A percentile compares a stretch with the other conserved stretches of the same genome.
Evolutionary conservation across 2,888 invertebrate species (phyloP).

Genomic region (Eubasilissa splendida): DNA sequence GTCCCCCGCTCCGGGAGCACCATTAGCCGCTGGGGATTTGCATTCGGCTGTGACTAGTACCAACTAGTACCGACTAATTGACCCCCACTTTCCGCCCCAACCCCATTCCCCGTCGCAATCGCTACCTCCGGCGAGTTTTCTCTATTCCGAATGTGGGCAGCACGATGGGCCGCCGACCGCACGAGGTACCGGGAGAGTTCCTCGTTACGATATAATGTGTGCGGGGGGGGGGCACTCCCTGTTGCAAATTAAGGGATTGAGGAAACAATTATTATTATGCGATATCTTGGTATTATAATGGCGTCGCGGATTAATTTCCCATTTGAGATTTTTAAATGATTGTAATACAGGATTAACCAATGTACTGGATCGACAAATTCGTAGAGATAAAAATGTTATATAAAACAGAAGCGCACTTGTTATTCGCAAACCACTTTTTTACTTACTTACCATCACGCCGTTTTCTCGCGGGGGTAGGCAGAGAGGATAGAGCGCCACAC

Average conservation of each 20-base stretch:
- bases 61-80: slow-evolving; percentile 24
- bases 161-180: not conserved
- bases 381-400: too few relatives aligned
- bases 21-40: slow-evolving; percentile 32
- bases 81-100: not conserved
- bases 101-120: not conserved
- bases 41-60: not conserved
- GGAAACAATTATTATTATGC: too few relatives aligned
- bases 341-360: too few relatives aligned
- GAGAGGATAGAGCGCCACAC: too few relatives aligned
- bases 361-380: too few relatives aligned
- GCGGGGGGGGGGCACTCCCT: not conserved
- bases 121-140: not conserved
- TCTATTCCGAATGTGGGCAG: not conserved
- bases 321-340: too few relatives aligned
- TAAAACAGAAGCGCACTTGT: too few relatives aligned
- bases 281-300: too few relatives aligned
- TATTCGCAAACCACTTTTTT: too few relatives aligned
- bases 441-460: too few relatives aligned
- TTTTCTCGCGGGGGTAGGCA: too few relatives aligned
- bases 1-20: slow-evolving; percentile 6
- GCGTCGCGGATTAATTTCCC: too few relatives aligned
- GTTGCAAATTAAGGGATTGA: not conserved
- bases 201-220: not conserved
- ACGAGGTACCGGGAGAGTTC: not conserved